Evolutionary conservation across 2,888 invertebrate species (phyloP).

Genomic region (Nomada ferruginata): DNA sequence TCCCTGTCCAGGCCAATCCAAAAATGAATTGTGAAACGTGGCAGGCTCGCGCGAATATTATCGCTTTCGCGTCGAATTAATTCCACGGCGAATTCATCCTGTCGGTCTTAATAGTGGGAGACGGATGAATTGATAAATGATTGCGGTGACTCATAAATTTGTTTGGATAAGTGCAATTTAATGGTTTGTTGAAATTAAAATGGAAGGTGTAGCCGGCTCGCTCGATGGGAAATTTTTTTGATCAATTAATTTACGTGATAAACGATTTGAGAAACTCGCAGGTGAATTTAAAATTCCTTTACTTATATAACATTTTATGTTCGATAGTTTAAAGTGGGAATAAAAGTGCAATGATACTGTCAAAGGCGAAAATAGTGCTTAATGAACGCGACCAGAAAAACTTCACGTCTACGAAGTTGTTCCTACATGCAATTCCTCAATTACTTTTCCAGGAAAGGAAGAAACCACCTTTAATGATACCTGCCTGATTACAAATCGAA

Average conservation of each 20-base stretch:
- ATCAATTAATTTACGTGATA: no score
- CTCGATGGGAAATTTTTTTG: no score
- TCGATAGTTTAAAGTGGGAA: not conserved
- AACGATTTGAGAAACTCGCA: no score
- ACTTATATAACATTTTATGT: not conserved
- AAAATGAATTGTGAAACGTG: slow-evolving; percentile 41
- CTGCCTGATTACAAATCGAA: slow-evolving; percentile 27
- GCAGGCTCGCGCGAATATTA: slow-evolving; percentile 20
- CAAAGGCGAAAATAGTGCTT: not conserved
- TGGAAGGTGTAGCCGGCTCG: no score
- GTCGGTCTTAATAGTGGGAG: not conserved
- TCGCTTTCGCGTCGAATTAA: slow-evolving; percentile 27
- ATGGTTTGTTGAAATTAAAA: no score
- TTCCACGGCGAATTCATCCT: slow-evolving; percentile 22
- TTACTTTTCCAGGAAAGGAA: slow-evolving; percentile 19
- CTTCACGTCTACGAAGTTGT: slow-evolving; percentile 1
- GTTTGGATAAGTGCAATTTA: not conserved
- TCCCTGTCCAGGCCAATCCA: slow-evolving; percentile 48
- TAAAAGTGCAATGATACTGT: not conserved
- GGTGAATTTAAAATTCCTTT: not conserved
- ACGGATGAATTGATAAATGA: not conserved
- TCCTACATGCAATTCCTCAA: slow-evolving; percentile 6
- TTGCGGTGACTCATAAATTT: not conserved
- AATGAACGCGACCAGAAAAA: not conserved
- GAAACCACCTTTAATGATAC: slow-evolving; percentile 7